Percentiles rank a stretch among this genome's conserved stretches.
phyloP scores from a whole-genome alignment of 2,113 vertebrate genomes.

The human region DNA sequence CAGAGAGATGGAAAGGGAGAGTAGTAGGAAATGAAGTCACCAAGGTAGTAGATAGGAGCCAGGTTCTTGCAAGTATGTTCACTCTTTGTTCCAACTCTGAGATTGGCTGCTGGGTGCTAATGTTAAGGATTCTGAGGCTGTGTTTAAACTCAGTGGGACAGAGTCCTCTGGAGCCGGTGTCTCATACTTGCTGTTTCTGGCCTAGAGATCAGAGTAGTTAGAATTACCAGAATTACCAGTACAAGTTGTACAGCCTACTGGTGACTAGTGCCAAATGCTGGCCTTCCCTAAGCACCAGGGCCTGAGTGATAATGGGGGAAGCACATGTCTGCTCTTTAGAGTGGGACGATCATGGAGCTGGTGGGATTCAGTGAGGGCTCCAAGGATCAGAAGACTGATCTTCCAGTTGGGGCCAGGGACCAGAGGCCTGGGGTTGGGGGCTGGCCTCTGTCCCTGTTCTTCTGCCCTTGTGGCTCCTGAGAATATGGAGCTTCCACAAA shows the following conservation, averaged over 20 bases:
- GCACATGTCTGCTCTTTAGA: background rate
- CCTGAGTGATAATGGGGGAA: background rate
- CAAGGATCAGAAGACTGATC: background rate
- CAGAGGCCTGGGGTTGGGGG: background rate
- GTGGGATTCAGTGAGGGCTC: background rate
- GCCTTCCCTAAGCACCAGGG: background rate
- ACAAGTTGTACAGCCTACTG: background rate
- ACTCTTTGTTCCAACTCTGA: background rate
- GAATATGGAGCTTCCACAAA: background rate
- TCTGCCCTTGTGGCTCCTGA: background rate
- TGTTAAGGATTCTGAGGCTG: background rate
- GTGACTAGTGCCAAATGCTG: background rate
- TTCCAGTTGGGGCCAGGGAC: background rate
- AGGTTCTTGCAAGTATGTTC: background rate
- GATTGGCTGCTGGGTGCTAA: background rate
- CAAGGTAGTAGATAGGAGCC: background rate
- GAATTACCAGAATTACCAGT: background rate
- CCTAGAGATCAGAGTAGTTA: background rate
- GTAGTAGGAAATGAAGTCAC: background rate
- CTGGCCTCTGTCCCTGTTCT: no score
- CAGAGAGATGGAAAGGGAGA: background rate
- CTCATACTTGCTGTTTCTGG: background rate
- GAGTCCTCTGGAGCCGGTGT: background rate
- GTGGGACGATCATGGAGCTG: fast-evolving
- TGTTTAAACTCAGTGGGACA: background rate